Conservation (phyloP, 2,113 vertebrate genomes). For the Pseudolaguvia tuberculata region DNA sequence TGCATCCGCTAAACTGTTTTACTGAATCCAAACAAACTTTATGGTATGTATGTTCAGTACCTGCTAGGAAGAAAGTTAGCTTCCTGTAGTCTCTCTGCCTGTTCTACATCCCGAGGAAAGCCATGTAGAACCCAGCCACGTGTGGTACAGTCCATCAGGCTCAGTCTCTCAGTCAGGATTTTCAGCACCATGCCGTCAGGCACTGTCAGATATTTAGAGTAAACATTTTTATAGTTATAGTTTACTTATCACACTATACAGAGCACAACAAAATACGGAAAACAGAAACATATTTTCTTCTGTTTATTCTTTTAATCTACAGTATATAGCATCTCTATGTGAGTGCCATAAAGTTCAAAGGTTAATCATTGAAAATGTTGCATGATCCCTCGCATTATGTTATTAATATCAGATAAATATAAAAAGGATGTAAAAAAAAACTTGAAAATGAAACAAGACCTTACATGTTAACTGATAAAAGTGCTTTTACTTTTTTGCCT, state of each 20-base stretch:
- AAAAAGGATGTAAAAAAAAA: conserved; percentile 6
- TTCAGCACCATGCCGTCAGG: conserved; percentile 73
- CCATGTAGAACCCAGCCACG: conserved; percentile 75
- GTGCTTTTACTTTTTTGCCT: too few species aligned
- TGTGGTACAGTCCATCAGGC: conserved; percentile 64
- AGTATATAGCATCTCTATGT: conserved; percentile 17
- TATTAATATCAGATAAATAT: conserved; percentile 34
- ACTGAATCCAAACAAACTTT: too few species aligned
- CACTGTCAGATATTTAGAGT: conserved; percentile 59
- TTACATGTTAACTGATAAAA: too few species aligned
- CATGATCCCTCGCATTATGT: conserved; percentile 14
- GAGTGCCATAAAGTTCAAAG: conserved; percentile 22
- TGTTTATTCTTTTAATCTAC: not conserved
- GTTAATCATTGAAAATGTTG: conserved; percentile 26
- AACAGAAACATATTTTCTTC: conserved; percentile 29
- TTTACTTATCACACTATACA: too few species aligned
- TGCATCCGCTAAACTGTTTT: not conserved
- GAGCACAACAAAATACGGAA: conserved; percentile 16
- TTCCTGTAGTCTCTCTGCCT: conserved; percentile 64
- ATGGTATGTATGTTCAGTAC: conserved; percentile 55
- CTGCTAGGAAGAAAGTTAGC: conserved; percentile 74
- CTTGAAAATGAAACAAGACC: not conserved
- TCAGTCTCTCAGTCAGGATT: conserved; percentile 70
- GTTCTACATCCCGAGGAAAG: conserved; percentile 69
- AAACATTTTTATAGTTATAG: not conserved